Conservation (phyloP, 64 coral and sea anemone genomes). For the Platygyra sinensis region DNA sequence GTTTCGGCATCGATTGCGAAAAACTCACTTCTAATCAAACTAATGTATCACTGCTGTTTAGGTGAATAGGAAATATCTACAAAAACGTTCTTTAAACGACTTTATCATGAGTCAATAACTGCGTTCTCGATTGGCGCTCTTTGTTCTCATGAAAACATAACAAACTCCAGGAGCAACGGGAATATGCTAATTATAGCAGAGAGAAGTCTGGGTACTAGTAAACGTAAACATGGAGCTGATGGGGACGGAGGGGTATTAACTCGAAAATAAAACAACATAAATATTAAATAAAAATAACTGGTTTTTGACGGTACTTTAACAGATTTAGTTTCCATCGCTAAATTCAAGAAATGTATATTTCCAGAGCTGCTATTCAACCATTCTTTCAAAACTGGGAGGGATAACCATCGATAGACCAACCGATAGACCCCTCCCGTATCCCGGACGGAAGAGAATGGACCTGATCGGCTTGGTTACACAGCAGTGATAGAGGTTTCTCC, state of each 20-base stretch:
- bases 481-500: no score
- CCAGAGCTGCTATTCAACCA: no score
- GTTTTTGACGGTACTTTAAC: no score
- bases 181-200: not conserved
- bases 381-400: no score
- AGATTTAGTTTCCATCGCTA: no score
- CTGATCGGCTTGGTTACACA: no score
- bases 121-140: not conserved
- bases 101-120: not conserved
- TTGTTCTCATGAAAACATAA: not conserved
- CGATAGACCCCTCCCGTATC: no score
- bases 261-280: not conserved
- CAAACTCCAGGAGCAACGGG: slow-evolving; percentile 15
- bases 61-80: not conserved
- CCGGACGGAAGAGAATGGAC: no score
- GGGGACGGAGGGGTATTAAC: not conserved
- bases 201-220: not conserved
- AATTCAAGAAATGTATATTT: no score
- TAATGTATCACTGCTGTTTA: not conserved
- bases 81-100: not conserved
- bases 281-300: not conserved
- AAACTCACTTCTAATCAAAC: not conserved
- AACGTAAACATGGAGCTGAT: not conserved
- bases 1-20: not conserved
- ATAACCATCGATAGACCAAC: no score